A percentile compares a stretch with the other conserved stretches of the same genome.
Evolutionary conservation across 2,888 invertebrate genomes (phyloP).

Genomic region (Leptinotarsa rubiginosa): DNA sequence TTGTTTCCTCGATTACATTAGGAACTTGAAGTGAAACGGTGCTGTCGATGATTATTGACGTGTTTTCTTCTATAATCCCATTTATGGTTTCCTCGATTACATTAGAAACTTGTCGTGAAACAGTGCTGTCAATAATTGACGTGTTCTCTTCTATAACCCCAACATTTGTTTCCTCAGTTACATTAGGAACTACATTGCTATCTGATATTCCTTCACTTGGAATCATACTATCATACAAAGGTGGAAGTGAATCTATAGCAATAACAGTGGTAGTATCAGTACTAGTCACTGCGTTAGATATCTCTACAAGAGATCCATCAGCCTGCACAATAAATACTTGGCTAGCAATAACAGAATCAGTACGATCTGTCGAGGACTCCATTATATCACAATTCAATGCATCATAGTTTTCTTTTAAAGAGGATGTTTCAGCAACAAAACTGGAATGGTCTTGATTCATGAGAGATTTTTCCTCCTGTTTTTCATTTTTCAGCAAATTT

Average conservation of each 20-base stretch:
- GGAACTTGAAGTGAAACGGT: slow-evolving; percentile 1
- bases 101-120: not conserved
- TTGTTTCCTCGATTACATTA: slow-evolving; percentile 12
- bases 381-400: slow-evolving; percentile 10
- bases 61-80: not conserved
- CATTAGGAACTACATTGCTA: not conserved
- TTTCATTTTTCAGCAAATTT: slow-evolving; percentile 9
- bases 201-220: not conserved
- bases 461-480: slow-evolving; percentile 7
- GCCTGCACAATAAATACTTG: slow-evolving; percentile 12
- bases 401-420: slow-evolving; percentile 12
- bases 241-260: slow-evolving; percentile 12
- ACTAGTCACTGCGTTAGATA: slow-evolving; percentile 8
- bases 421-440: slow-evolving; percentile 5
- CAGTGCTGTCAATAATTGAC: not conserved
- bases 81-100: not conserved
- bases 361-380: not conserved
- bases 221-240: not conserved
- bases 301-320: slow-evolving; percentile 8
- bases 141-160: not conserved
- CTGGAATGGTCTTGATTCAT: slow-evolving; percentile 1
- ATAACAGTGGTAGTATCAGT: slow-evolving; percentile 12
- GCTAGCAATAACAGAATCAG: slow-evolving; percentile 9
- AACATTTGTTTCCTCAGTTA: not conserved
- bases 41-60: not conserved